Conservation (phyloP, 2,888 invertebrate genomes). For the Unio delphinus region DNA sequence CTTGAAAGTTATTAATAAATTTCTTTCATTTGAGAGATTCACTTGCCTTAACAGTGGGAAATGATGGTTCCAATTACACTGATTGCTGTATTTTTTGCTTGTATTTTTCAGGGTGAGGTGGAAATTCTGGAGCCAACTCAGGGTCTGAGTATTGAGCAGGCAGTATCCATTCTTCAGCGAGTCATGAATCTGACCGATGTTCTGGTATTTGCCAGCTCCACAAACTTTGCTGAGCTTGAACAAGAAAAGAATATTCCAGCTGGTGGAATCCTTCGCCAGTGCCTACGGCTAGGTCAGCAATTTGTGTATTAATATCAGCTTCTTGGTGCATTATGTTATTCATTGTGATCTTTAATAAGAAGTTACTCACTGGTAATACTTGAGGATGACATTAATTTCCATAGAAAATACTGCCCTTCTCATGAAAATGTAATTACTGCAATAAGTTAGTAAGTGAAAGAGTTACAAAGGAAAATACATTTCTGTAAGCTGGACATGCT, state of each 20-base stretch:
- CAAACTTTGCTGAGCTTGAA: slow-evolving; percentile 97
- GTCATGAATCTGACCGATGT: slow-evolving; percentile 99
- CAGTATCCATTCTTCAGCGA: slow-evolving; percentile 97
- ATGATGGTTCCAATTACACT: background rate
- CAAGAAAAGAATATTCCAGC: slow-evolving; percentile 99
- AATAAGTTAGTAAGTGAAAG: no score
- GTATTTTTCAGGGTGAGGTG: slow-evolving; percentile 86
- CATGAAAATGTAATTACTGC: no score
- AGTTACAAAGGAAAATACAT: no score
- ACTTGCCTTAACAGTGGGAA: no score
- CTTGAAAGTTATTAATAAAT: no score
- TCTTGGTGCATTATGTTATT: background rate
- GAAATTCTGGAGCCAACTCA: slow-evolving; percentile 99
- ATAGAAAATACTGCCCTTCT: no score
- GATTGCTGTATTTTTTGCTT: background rate
- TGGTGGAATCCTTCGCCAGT: slow-evolving; percentile 98
- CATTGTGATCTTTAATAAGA: background rate
- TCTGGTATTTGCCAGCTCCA: slow-evolving; percentile 96
- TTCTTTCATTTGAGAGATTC: no score
- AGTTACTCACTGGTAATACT: background rate
- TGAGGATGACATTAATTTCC: no score
- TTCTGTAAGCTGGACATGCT: no score
- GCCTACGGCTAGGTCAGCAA: slow-evolving; percentile 82
- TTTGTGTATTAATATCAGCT: background rate
- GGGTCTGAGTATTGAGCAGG: slow-evolving; percentile 98